Conservation (phyloP, 2,888 invertebrate species). For the Cerastis leucographa region DNA sequence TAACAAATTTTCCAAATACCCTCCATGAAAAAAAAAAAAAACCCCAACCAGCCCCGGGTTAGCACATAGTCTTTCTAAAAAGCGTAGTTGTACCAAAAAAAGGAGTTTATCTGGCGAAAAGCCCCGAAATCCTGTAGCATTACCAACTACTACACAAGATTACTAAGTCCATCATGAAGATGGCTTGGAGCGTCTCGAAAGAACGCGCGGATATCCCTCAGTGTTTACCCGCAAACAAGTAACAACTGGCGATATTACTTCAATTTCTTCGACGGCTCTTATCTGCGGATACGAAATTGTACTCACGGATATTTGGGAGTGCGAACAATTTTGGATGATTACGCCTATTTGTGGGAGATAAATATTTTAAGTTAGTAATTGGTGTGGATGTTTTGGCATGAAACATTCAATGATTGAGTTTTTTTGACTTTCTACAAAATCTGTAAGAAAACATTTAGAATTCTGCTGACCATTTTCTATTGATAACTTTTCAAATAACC, state of each 20-base stretch:
- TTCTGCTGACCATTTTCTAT: neutral
- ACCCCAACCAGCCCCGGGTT: conserved; percentile 17
- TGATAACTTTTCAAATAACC: neutral
- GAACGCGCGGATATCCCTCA: conserved; percentile 68
- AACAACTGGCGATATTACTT: conserved; percentile 81
- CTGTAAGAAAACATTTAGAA: too few species aligned
- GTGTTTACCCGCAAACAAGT: conserved; percentile 80
- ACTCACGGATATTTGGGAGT: conserved; percentile 62
- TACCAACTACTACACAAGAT: conserved; percentile 74
- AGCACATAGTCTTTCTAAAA: conserved; percentile 50
- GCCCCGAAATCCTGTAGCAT: conserved; percentile 64
- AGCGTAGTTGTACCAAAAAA: conserved; percentile 63
- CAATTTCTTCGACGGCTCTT: conserved; percentile 82
- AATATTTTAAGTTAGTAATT: neutral
- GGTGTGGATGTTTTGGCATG: neutral
- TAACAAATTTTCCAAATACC: conserved; percentile 28
- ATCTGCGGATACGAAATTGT: conserved; percentile 72
- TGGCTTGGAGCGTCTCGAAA: conserved; percentile 68
- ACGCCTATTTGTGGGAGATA: neutral
- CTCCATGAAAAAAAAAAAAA: conserved; percentile 15
- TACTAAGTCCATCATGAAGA: conserved; percentile 78
- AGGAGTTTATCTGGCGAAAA: conserved; percentile 67
- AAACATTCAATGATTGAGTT: neutral
- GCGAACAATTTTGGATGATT: conserved; percentile 16
- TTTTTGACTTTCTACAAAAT: neutral